Conservation (phyloP, 2,888 invertebrate species). For the Xestobium rufovillosum region DNA sequence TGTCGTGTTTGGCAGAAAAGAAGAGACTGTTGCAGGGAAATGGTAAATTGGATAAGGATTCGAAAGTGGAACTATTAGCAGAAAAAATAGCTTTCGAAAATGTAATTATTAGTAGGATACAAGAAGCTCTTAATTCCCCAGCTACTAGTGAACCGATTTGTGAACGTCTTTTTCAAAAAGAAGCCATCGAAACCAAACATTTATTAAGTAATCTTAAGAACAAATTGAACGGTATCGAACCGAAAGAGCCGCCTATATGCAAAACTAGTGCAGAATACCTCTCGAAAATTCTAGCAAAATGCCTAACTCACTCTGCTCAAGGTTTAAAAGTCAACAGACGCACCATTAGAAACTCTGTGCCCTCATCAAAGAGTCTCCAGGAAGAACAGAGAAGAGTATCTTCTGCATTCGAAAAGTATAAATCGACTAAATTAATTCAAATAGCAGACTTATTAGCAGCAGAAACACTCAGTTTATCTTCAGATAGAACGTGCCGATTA, state of each 20-base stretch:
- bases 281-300: constrained; percentile 67
- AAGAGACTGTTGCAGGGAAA: constrained; percentile 58
- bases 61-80: constrained; percentile 63
- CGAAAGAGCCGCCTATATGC: constrained; percentile 40
- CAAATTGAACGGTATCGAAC: constrained; percentile 52
- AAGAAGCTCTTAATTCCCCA: constrained; percentile 54
- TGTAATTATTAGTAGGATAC: constrained; percentile 53
- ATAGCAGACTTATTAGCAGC: constrained; percentile 62
- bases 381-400: constrained; percentile 32
- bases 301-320: constrained; percentile 44
- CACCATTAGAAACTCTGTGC: constrained; percentile 26
- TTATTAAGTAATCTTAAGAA: constrained; percentile 64
- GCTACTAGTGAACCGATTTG: constrained; percentile 45
- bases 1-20: constrained; percentile 60
- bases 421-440: constrained; percentile 60
- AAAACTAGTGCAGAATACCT: constrained; percentile 58
- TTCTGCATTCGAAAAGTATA: constrained; percentile 46
- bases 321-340: constrained; percentile 43
- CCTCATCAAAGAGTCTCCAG: constrained; percentile 28
- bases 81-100: constrained; percentile 77
- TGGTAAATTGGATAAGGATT: constrained; percentile 60
- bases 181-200: constrained; percentile 69
- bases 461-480: constrained; percentile 58
- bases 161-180: constrained; percentile 55
- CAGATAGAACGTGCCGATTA: constrained; percentile 45